Evolutionary conservation across 2,113 vertebrate genomes (phyloP), one percentile per base, ranked within the genome.

Genomic region (Maccullochella peelii): DNA sequence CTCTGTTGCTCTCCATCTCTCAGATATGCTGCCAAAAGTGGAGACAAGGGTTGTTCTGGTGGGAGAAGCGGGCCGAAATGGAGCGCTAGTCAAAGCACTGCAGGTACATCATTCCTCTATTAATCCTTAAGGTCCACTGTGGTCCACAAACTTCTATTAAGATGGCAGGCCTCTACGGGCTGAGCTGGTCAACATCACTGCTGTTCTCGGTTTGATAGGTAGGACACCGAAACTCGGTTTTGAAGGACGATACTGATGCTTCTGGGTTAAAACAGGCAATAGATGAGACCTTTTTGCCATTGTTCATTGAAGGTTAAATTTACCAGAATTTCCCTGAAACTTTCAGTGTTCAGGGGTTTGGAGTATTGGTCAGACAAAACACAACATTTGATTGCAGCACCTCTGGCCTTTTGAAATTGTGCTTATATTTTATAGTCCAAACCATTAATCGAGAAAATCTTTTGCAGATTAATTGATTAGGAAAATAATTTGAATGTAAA

Each of bases 21-120:
- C 91, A 99, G 98, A 97, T 91, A 95, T 96, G 91, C 95, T 98
- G 93, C 97, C 96, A 83, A 96, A 96, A 79, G 94, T 99, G 94
- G 96, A 98, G 96, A 97, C 97, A 10, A 95, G 98, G 87, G 94
- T 99, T 59, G 93, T 98, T 88, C 86, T 99, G 87, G 96, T 99
- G 91, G 96, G 96, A 93, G 97, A 97, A 77, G 95, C 96, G 38
- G 95, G 96, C 67, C 95, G 94, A 84, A 87, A 67, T 62, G 91
- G 93, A 85, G 95, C 96, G 15, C 95, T 99, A 85, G 69, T 97
- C 79, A 96, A 96, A 93, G 97, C 98, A 20, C 89, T 99, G 67
- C 94, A 98, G 98, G 98, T 99, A 97, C 58, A 25, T 65, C n/a
- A 8, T 38, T 69, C 18, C 38, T 84, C 30, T 74, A 3, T 66